Conservation (phyloP, 1,140 invertebrate genomes). For the Drosophila orena region DNA sequence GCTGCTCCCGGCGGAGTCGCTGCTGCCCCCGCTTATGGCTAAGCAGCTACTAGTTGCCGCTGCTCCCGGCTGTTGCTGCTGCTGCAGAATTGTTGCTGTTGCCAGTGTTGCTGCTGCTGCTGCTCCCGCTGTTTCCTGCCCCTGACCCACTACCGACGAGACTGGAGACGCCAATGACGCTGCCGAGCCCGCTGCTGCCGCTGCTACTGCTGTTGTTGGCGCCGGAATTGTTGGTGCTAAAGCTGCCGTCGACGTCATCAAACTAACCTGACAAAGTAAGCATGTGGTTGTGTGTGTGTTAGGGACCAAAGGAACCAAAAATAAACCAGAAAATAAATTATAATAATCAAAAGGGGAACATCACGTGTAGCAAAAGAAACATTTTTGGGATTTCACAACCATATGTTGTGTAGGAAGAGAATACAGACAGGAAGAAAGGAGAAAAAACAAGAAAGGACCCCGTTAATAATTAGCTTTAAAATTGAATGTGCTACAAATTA, state of each 20-base stretch:
- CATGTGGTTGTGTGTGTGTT: slow-evolving; percentile 84
- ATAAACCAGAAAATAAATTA: slow-evolving; percentile 45
- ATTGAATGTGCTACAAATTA: not conserved
- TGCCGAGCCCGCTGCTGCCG: slow-evolving; percentile 18
- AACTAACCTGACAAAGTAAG: slow-evolving; percentile 95
- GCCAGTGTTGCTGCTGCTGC: slow-evolving; percentile 23
- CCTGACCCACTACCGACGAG: slow-evolving; percentile 26
- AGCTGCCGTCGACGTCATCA: slow-evolving; percentile 89
- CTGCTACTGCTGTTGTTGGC: slow-evolving; percentile 14
- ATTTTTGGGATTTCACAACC: not conserved
- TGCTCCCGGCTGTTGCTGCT: slow-evolving; percentile 50
- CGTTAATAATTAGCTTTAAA: slow-evolving; percentile 26
- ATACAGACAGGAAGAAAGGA: slow-evolving; percentile 8
- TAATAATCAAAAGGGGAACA: slow-evolving; percentile 40
- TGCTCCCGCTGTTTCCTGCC: slow-evolving; percentile 17
- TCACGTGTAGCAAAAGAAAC: not conserved
- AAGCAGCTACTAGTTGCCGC: slow-evolving; percentile 56
- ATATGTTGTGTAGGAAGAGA: not conserved
- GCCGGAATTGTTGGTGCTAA: slow-evolving; percentile 47
- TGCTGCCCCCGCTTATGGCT: slow-evolving; percentile 27
- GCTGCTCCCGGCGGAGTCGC: slow-evolving; percentile 22
- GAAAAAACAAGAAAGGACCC: slow-evolving; percentile 20
- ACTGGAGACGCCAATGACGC: slow-evolving; percentile 25
- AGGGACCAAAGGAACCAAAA: slow-evolving; percentile 78
- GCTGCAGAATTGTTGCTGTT: slow-evolving; percentile 43